Base-by-base conservation (phyloP, 1,140 invertebrate species). In the Zaprionus taronus region DNA sequence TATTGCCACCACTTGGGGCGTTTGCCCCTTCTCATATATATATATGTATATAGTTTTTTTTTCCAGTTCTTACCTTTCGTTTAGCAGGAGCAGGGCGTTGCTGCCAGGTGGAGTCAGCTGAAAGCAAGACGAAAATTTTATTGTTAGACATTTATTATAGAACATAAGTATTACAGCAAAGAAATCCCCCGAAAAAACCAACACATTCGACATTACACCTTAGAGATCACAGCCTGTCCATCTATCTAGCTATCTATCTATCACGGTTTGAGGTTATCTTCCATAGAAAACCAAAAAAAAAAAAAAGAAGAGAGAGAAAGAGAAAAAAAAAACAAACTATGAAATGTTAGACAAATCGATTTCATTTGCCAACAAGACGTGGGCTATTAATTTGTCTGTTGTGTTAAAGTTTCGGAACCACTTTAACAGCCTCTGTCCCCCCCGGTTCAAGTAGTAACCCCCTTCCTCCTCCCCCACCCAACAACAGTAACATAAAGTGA, bases 321-420 rank as follows among this genome's bases (percentile, higher is more conserved):
- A 28, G 22, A 17, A 56, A 28, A 53, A 60, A n/a, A 57, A 53
- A 64, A 61, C 47, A 58, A 68, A 51, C 79, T 72, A 68, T 70
- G 44, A 78, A 82, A 68, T 79, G 69, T 63, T 77, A 77, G 85
- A 86, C 80, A 86, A 86, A 86, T 86, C 83, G 83, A 77, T 83
- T 80, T 87, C 83, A 86, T 82, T 86, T 70, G 83, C 63, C 67
- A 58, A 68, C 61, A 24, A 80, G 83, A 86, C 83, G 51, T 77
- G 80, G 72, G 77, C 83, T 79, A 86, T 86, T 87, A 87, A 86
- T 86, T 82, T 82, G 57, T 77, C 61, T 68, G 69, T 67, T 72
- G 57, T 72, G 69, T 72, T 72, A 72, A 56, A 55, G 62, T 72
- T 72, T 61, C 12, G 56, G 68, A 72, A 65, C 44, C 44, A 49